phyloP scores from a whole-genome alignment of 1,140 invertebrate species.

The Drosophila kanapiae region DNA sequence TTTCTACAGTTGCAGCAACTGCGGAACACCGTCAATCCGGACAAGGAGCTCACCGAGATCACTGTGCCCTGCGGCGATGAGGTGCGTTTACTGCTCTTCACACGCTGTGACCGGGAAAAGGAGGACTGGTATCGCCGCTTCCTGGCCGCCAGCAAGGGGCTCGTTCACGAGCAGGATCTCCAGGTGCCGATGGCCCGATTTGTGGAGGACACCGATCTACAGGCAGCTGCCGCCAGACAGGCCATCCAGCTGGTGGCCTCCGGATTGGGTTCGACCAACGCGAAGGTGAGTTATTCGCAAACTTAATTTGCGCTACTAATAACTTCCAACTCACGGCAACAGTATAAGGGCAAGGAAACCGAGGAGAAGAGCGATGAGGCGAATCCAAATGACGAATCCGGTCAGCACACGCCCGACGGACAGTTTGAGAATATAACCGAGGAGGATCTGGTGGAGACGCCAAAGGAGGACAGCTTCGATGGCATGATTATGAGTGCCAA shows the following conservation, averaged over 20 bases:
- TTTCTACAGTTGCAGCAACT: constrained; percentile 61
- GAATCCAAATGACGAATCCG: constrained; percentile 34
- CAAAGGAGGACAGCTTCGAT: constrained; percentile 59
- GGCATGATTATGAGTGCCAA: constrained; percentile 76
- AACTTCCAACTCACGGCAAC: background rate
- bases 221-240: constrained; percentile 66
- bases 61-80: constrained; percentile 81
- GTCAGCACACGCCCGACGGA: constrained; percentile 43
- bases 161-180: constrained; percentile 73
- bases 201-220: constrained; percentile 73
- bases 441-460: constrained; percentile 33
- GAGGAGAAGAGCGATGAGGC: constrained; percentile 18
- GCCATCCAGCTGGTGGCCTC: constrained; percentile 44
- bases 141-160: constrained; percentile 69
- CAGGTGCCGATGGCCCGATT: constrained; percentile 68
- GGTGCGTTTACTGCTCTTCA: constrained; percentile 89
- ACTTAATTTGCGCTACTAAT: too few species aligned
- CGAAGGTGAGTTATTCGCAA: constrained; percentile 11
- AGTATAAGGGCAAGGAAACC: constrained; percentile 19
- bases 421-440: constrained; percentile 51
- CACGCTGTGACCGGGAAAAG: constrained; percentile 93
- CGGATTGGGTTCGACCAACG: constrained; percentile 8
- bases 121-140: constrained; percentile 91
- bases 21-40: constrained; percentile 63
- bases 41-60: constrained; percentile 68